A percentile compares a stretch with the other conserved stretches of the same genome.
These are phyloP conservation scores for Heliconius nattereri DNA, from an alignment of 1,140 invertebrate genomes.

Conservation along the genomic window DNA sequence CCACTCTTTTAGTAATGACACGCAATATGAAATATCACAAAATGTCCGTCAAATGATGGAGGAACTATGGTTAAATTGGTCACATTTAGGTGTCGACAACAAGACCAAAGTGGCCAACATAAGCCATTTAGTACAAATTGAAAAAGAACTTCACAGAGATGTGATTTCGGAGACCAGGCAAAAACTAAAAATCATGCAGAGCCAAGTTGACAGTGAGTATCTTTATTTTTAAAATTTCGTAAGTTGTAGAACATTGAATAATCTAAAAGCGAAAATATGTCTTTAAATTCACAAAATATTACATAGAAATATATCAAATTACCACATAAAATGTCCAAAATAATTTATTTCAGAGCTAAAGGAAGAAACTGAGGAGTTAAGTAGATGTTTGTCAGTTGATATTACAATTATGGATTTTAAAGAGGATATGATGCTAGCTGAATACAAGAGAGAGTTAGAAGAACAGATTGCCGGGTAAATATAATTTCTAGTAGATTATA, in stretches of 20 bases:
- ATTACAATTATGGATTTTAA: conserved; percentile 68
- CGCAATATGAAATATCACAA: conserved; percentile 60
- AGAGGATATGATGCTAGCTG: conserved; percentile 65
- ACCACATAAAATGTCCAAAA: background rate
- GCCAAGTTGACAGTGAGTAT: conserved; percentile 66
- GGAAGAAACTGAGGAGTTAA: conserved; percentile 70
- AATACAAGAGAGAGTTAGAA: conserved; percentile 69
- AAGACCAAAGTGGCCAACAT: conserved; percentile 63
- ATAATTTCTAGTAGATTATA: background rate
- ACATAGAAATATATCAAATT: background rate
- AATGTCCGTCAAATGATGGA: conserved; percentile 69
- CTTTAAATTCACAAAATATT: no score
- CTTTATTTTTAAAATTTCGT: no score
- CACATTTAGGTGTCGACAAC: conserved; percentile 69
- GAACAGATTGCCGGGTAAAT: conserved; percentile 68
- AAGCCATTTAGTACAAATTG: conserved; percentile 63
- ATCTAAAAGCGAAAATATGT: no score
- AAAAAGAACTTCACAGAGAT: conserved; percentile 71
- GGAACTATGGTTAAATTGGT: conserved; percentile 73
- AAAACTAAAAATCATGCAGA: conserved; percentile 63
- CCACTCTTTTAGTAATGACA: conserved; percentile 57
- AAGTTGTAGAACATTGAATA: no score
- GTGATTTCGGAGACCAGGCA: conserved; percentile 68
- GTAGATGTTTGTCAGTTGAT: conserved; percentile 66
- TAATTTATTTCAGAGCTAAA: conserved; percentile 57